Percentiles rank a stretch among this genome's conserved stretches.
Conservation (phyloP, 2,113 vertebrate genomes). For the Oreochromis aureus region DNA sequence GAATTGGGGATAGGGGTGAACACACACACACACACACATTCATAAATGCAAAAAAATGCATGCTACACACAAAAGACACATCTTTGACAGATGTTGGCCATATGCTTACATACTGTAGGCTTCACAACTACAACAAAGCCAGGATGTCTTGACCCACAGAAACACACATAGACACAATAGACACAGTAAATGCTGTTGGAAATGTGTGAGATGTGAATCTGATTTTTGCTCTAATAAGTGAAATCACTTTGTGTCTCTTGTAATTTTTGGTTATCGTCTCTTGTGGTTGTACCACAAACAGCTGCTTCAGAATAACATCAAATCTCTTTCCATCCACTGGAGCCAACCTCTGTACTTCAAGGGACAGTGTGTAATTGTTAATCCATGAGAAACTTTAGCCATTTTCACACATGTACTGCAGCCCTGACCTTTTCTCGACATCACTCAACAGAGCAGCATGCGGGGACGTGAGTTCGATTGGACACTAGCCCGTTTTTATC, state of each 20-base stretch:
- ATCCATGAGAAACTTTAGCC: constrained; percentile 4
- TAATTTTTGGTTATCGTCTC: neutral
- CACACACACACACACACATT: neutral
- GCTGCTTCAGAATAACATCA: neutral
- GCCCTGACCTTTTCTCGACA: neutral
- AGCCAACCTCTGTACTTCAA: neutral
- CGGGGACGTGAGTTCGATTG: neutral
- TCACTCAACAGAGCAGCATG: neutral
- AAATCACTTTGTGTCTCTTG: neutral
- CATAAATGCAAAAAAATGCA: constrained; percentile 27
- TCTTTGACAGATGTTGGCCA: constrained; percentile 40
- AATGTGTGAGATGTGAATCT: neutral
- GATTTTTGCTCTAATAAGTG: neutral
- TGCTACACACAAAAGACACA: constrained; percentile 4
- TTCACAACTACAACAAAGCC: neutral
- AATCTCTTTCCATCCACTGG: neutral
- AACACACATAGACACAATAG: neutral
- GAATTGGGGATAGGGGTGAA: neutral
- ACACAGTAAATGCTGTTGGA: neutral
- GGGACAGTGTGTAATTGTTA: constrained; percentile 4
- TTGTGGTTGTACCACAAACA: neutral
- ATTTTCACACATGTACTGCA: neutral
- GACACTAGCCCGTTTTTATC: neutral
- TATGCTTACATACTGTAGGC: neutral
- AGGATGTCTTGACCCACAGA: neutral